Evolutionary conservation across 2,797 vertebrate species (phyloP), one percentile per base, ranked within the genome.

Genomic region (Gallinago nigripennis): DNA sequence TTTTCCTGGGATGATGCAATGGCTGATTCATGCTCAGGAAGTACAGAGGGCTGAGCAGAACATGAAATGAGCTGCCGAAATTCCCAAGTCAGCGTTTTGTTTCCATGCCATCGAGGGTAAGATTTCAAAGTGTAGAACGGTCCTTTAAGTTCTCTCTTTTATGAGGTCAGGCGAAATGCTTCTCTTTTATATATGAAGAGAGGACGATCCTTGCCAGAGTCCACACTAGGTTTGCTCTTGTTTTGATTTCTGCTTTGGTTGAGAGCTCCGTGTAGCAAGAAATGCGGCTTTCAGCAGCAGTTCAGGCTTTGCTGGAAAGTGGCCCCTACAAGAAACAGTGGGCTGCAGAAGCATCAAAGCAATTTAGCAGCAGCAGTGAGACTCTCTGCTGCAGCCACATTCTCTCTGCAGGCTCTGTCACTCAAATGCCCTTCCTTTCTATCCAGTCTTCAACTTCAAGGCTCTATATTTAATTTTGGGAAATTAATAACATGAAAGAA

Each of bases 161-260:
- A 94, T 95, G 91, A 97, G 94, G 94, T 91, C 94, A 94, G 85
- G 63, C 87, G 92, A 94, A 97, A 97, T 78, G 65, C 41, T 91
- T 94, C 61, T 79, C 43, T 92, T 91, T 88, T 71, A 88, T 86
- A 88, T 82, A 88, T 70, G 91, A 92, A 93, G 58, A 70, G 80
- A 88, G 60, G 35, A 73, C 70, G 83, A 95, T 86, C 70, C 91
- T 91, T 90, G 82, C 82, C 92, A 96, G 91, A 94, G 91, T 88
- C 88, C 46, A 8, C 60, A 75, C 37, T 77, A 48, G 56, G 45
- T 73, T 94, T 87, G 77, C 66, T 90, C 58, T 50, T 88, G 30
- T 88, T 95, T 94, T 88, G 90, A 79, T 90, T 95, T 93, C 70
- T 91, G 69, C 75, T 77, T 77, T 53, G 46, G n/a, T 57, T 77